Evolutionary conservation across 2,888 invertebrate species (phyloP), one percentile per base, ranked within the genome.

Genomic region (Leucozona laternaria): DNA sequence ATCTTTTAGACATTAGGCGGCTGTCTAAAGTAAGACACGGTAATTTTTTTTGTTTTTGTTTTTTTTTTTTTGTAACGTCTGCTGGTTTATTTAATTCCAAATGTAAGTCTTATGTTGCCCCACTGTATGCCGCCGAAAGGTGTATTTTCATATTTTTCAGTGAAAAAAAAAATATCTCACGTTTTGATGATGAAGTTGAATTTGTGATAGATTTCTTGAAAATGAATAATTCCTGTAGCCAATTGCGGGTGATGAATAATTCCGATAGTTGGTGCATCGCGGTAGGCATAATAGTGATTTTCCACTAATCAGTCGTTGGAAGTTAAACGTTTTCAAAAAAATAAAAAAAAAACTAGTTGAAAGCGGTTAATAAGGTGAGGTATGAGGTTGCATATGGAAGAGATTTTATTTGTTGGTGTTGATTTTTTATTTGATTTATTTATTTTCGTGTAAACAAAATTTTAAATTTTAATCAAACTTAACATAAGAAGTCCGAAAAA

Each of bases 221-320:
- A 58, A 58, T 58, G 0, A 40, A 62, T 62, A 62, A 62, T n/a
- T 62, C 6, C 22, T 7, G 22, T 22, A 50, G 68, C 34, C 50
- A 50, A 68, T 68, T 50, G 73, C 17, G 34, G 73, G 60, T 62
- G 78, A 60, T 73, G 68, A 62, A 55, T 70, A 58, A 57, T 45
- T 25, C 17, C 55, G 45, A 64, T 55, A 34, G 25, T 11, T 34
- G 31, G 17, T 68, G 66, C 58, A 45, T 48, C 79, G 43, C 68
- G 34, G 73, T 66, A 57, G 79, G 79, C 79, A 66, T 64, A 13
- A 37, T 34, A 48, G 72, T 57, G 11, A 62, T 57, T 72, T 64
- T 48, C 48, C 68, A 13, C 37, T 50, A 71, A 71, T 64, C 25
- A 45, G 20, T 64, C 45, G 48, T 45, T 72, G 60, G 53, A 34